A percentile compares a stretch with the other conserved stretches of the same genome.
These are phyloP conservation scores for Seira musarum DNA, from an alignment of 2,888 invertebrate species.

Conservation along the genomic window DNA sequence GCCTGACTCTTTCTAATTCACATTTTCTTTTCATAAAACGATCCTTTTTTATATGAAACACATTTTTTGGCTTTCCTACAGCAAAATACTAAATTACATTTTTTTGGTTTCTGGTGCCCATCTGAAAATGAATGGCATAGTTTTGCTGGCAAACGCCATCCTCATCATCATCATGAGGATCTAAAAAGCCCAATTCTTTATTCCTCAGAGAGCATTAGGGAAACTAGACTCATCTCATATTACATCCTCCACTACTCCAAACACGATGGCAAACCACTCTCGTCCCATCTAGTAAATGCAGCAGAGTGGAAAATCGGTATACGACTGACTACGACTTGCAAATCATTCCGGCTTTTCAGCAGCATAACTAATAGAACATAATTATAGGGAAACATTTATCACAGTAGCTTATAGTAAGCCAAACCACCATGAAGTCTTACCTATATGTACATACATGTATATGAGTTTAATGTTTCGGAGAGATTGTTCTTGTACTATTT, in stretches of 20 bases:
- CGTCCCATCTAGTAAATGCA: no score
- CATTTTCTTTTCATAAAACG: no score
- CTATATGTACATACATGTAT: no score
- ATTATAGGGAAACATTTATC: conserved; percentile 11
- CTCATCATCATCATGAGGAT: neutral
- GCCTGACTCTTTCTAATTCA: neutral
- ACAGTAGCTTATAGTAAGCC: neutral
- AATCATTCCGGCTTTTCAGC: conserved; percentile 22
- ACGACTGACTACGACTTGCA: neutral
- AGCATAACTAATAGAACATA: conserved; percentile 5
- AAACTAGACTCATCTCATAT: neutral
- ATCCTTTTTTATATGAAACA: no score
- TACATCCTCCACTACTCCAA: conserved; percentile 8
- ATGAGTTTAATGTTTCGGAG: neutral
- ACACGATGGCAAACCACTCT: neutral
- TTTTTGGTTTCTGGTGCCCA: no score
- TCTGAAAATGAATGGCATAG: conserved; percentile 17
- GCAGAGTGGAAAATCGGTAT: conserved; percentile 18
- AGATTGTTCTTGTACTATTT: neutral
- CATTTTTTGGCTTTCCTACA: no score
- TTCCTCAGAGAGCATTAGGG: neutral
- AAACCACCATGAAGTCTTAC: neutral
- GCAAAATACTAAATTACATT: no score
- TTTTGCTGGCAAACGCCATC: neutral
- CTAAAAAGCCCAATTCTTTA: neutral